Evolutionary conservation across 2,888 invertebrate genomes (phyloP), one percentile per base, ranked within the genome.

Genomic region (Melipona beecheii): DNA sequence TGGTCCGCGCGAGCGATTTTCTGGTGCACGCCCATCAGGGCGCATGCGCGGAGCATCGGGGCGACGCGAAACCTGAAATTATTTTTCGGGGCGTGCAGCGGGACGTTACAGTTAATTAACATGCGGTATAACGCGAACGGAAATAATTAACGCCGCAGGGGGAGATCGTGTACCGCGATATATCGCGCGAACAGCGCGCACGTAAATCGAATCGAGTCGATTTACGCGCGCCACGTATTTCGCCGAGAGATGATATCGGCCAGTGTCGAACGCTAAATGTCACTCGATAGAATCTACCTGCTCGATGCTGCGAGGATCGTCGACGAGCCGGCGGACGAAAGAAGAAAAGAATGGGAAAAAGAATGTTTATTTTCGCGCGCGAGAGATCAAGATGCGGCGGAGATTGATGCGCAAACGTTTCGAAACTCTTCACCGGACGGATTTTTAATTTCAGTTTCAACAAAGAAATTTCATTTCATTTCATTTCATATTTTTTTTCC

Each of bases 21-120:
- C 78, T 75, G 82, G 52, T 78, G 66, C 79, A 78, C 81, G 84
- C 81, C 81, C 76, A 70, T 85, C 74, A n/a, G 71, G 13, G 36
- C 69, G 36, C 69, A 43, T 43, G 43, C 43, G 43, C 43, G 43
- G 9, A 49, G 9, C 43, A 43, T 11, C 43, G 54, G 77, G 4
- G 69, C 86, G 66, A n/a, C n/a, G 24, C 75, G 78, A 68, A 52
- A 62, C 86, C 82, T 74, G 80, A 87, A 82, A 88, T 85, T 78
- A 83, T 78, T 80, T 87, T 86, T 85, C 84, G 79, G 72, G 77
- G 83, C 83, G 85, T 70, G 81, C 75, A 64, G 31, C 76, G 60
- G 66, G 27, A 60, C 85, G 86, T 85, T 88, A 88, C 75, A 69
- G 78, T 86, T 88, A 82, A 88, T 88, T 88, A 87, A 83, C 85